phyloP scores from a whole-genome alignment of 2,888 invertebrate species.

The Orthonychiurus folsomi region DNA sequence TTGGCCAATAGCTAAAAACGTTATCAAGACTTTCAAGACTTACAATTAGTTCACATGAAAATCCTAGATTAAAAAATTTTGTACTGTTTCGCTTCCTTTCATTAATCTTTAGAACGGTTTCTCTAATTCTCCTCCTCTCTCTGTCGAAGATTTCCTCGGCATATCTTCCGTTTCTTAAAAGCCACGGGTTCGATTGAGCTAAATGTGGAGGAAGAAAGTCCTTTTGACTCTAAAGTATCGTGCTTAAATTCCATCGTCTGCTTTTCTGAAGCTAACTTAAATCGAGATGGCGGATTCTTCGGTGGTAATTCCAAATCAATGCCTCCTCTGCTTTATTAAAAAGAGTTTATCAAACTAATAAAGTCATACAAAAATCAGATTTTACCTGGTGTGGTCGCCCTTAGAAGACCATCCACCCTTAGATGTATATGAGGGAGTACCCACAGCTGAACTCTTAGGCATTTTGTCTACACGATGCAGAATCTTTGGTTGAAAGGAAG shows the following conservation, averaged over 20 bases:
- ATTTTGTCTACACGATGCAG: slow-evolving; percentile 30
- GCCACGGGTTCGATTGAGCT: background rate
- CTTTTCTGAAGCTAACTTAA: background rate
- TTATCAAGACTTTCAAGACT: too few relatives aligned
- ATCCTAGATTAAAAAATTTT: too few relatives aligned
- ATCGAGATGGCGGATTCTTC: background rate
- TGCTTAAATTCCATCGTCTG: too few relatives aligned
- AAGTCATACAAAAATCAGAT: background rate
- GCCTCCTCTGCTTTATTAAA: background rate
- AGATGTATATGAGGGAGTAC: background rate
- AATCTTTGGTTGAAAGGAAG: slow-evolving; percentile 21
- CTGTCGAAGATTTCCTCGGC: background rate
- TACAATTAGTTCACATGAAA: too few relatives aligned
- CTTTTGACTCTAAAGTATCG: background rate
- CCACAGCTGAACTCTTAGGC: slow-evolving; percentile 12
- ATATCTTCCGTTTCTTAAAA: slow-evolving; percentile 3
- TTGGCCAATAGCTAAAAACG: too few relatives aligned
- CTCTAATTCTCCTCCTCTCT: background rate
- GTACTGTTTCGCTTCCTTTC: too few relatives aligned
- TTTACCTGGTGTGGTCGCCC: background rate
- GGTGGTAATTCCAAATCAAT: background rate
- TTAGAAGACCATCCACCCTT: background rate
- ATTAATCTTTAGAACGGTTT: too few relatives aligned
- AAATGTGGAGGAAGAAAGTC: background rate
- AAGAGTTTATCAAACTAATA: background rate